A percentile compares a stretch with the other conserved stretches of the same genome.
Conservation (phyloP, 2,113 vertebrate species). For the Halichoerus grypus region DNA sequence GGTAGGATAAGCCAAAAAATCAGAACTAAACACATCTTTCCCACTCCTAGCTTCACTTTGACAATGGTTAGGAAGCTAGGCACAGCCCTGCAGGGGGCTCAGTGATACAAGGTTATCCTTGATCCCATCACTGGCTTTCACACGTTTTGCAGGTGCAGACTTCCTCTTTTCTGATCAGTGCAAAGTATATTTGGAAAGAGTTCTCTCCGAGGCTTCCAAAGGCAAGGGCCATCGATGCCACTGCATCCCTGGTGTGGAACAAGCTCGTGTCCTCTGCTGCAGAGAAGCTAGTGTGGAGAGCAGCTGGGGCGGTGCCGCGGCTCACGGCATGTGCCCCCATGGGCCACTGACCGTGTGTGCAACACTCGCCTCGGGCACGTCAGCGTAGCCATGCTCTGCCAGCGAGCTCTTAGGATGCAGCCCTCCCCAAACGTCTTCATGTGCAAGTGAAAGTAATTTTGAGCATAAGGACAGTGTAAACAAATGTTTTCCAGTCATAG, state of each 20-base stretch:
- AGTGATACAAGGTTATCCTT: conserved; percentile 64
- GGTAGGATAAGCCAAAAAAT: conserved; percentile 25
- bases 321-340: conserved; percentile 79
- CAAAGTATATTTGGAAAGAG: conserved; percentile 90
- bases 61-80: conserved; percentile 64
- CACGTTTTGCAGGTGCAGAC: conserved; percentile 84
- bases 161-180: conserved; percentile 90
- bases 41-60: conserved; percentile 62
- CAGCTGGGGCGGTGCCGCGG: conserved; percentile 84
- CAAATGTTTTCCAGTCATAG: background rate
- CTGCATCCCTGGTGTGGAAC: conserved; percentile 91
- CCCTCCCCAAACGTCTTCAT: rapidly evolving
- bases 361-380: rapidly evolving
- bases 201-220: conserved; percentile 89
- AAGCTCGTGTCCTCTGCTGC: conserved; percentile 85
- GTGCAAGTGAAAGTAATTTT: background rate
- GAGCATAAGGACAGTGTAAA: background rate
- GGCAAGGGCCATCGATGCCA: conserved; percentile 90
- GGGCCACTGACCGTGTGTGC: conserved; percentile 73
- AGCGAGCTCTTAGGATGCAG: rapidly evolving
- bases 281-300: conserved; percentile 86
- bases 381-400: background rate
- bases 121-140: conserved; percentile 84
- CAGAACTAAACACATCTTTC: background rate
- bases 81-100: conserved; percentile 66